Base-by-base conservation (phyloP, 35 echinoderm and acorn worm species). In the Hemicentrotus pulcherrimus region DNA sequence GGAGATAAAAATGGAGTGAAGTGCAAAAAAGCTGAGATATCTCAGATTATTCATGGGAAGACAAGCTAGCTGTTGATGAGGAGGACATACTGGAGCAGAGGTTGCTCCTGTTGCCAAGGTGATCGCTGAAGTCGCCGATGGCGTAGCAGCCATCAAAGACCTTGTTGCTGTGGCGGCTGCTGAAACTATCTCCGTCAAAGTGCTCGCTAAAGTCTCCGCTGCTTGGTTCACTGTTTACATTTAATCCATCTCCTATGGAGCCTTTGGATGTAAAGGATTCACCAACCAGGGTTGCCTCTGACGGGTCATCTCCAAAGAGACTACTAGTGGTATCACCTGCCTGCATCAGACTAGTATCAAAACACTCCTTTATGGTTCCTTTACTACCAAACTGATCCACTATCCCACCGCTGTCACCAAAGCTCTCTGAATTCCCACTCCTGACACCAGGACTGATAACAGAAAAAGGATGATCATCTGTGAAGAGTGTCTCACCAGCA, bases 11-110 rank as follows among this genome's bases (percentile, higher is more conserved):
- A 78, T 78, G 65, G 19, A 22, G 28, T 78, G 65, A 78, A n/a
- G 65, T 78, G 65, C 65, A 78, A 78, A 78, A 78, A 78, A 28
- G 65, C 65, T 78, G 65, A 78, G 24, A 78, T 47, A 31, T 50
- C 9, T 93, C 13, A 31, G 13, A 48, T 95, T 88, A 95, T 32
- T 95, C 95, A 86, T 95, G 95, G 88, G 91, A 70, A 61, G 95
- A 95, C 95, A 95, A 86, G 86, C 95, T 95, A 6, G 95, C 47
- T 31, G 94, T 95, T 88, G 95, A 95, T 61, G 95, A 95, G 50
- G 95, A 95, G 46, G 95, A 95, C 50, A 91, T 89, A 47, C 95
- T 95, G 95, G 88, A 95, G 32, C 95, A 95, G 46, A 95, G 87
- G 41, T 95, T 91, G 45, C 91, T 91, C 31, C 95, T 91, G 88